Conservation (phyloP, 1,140 invertebrate genomes). For the Tyrophagus putrescentiae region DNA sequence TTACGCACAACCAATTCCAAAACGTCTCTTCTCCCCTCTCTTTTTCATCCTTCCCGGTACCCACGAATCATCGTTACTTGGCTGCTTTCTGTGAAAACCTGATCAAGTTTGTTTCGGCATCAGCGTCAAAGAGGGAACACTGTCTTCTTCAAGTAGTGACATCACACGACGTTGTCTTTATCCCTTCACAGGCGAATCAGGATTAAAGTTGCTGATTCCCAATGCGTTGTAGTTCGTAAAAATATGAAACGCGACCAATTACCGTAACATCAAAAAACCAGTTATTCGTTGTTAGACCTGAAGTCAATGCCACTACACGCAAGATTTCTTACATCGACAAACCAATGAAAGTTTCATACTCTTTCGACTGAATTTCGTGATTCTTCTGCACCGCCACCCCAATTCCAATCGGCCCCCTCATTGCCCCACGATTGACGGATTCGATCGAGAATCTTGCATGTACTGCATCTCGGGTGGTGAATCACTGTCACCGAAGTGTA, state of each 20-base stretch:
- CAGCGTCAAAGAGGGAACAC: too few species aligned
- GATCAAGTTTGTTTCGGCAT: slow-evolving; percentile 80
- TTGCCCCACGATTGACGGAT: slow-evolving; percentile 44
- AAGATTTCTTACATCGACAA: slow-evolving; percentile 28
- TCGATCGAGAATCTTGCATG: slow-evolving; percentile 35
- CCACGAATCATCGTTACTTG: too few species aligned
- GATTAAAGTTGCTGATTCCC: slow-evolving; percentile 29
- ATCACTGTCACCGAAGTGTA: slow-evolving; percentile 66
- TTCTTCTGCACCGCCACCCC: slow-evolving; percentile 37
- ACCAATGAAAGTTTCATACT: neutral
- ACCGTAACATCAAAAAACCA: slow-evolving; percentile 84
- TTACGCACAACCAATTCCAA: slow-evolving; percentile 77
- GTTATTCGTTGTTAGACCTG: slow-evolving; percentile 74
- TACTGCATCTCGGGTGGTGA: slow-evolving; percentile 12
- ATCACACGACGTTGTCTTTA: too few species aligned
- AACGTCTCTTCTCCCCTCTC: slow-evolving; percentile 62
- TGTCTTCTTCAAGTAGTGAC: too few species aligned
- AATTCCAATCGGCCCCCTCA: slow-evolving; percentile 43
- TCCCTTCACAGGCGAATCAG: slow-evolving; percentile 77
- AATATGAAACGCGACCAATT: slow-evolving; percentile 55
- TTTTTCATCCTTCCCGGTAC: slow-evolving; percentile 72
- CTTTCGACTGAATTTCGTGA: neutral
- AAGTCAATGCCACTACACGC: slow-evolving; percentile 79
- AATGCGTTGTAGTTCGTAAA: slow-evolving; percentile 27
- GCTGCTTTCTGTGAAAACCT: slow-evolving; percentile 91